These are phyloP conservation scores for Malthinus seriepunctatus DNA, from an alignment of 2,888 invertebrate species.

Conservation along the genomic window DNA sequence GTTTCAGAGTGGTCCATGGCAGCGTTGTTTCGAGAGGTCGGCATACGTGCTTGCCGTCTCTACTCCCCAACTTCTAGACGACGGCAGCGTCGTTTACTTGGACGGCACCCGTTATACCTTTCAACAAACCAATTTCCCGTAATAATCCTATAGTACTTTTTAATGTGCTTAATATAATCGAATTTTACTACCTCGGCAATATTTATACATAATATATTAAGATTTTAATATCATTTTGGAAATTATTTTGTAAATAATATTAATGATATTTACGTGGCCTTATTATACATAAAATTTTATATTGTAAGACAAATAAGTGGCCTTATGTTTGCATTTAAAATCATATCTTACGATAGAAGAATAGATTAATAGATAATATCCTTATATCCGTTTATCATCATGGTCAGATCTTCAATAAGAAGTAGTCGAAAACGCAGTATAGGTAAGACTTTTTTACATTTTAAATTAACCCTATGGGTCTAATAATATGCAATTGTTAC, in stretches of 20 bases:
- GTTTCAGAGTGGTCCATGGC: conserved; percentile 54
- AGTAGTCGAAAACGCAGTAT: conserved; percentile 46
- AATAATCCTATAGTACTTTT: conserved; percentile 15
- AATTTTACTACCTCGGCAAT: conserved; percentile 43
- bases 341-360: conserved; percentile 35
- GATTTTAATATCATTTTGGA: conserved; percentile 36
- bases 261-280: conserved; percentile 23
- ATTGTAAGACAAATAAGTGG: conserved; percentile 37
- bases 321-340: conserved; percentile 44
- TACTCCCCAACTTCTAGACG: conserved; percentile 59
- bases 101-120: conserved; percentile 56
- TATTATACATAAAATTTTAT: conserved; percentile 22
- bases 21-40: conserved; percentile 44
- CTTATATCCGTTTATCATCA: conserved; percentile 31
- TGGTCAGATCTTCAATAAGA: conserved; percentile 50
- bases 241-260: conserved; percentile 20
- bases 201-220: conserved; percentile 34
- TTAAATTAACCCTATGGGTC: no score
- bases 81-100: conserved; percentile 58
- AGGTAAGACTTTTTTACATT: conserved; percentile 42
- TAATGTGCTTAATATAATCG: conserved; percentile 26
- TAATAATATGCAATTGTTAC: no score
- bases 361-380: background rate
- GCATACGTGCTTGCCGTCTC: conserved; percentile 50
- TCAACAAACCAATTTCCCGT: conserved; percentile 33